Conservation (phyloP, 92 coral and sea anemone genomes). For the Blastomussa wellsi region DNA sequence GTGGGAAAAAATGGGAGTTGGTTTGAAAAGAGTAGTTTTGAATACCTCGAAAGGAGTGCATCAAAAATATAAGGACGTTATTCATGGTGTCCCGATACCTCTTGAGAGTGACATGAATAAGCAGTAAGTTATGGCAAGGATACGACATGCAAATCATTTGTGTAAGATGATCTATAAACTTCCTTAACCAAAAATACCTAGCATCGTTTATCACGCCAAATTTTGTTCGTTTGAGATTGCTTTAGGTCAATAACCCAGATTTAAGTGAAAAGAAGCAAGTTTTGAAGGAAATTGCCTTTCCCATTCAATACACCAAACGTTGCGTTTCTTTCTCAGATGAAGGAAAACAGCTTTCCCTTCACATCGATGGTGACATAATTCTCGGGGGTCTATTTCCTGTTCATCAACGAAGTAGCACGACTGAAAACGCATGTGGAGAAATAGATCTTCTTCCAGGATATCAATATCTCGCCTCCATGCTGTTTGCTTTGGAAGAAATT, state of each 20-base stretch:
- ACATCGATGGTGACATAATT: conserved; percentile 73
- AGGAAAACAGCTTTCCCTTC: conserved; percentile 17
- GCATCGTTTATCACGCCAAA: too few relatives aligned
- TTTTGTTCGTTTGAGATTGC: too few relatives aligned
- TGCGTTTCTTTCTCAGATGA: neutral
- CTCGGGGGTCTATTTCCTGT: conserved; percentile 89
- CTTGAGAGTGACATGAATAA: too few relatives aligned
- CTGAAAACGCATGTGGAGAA: conserved; percentile 85
- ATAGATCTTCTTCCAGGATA: conserved; percentile 90
- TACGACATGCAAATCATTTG: too few relatives aligned
- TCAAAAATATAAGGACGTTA: neutral
- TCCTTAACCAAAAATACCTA: too few relatives aligned
- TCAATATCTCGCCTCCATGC: conserved; percentile 93
- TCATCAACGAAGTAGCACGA: conserved; percentile 68
- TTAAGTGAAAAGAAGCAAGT: too few relatives aligned
- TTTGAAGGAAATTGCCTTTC: too few relatives aligned
- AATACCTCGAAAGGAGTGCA: neutral
- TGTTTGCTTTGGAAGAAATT: conserved; percentile 86
- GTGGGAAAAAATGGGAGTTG: neutral
- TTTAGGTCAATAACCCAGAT: too few relatives aligned
- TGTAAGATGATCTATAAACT: too few relatives aligned
- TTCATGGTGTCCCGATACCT: neutral
- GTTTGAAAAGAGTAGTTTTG: neutral
- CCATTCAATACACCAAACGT: too few relatives aligned
- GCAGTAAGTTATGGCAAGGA: too few relatives aligned